These are phyloP conservation scores for Odontothrips loti DNA, from an alignment of 2,888 invertebrate species.

Conservation along the genomic window DNA sequence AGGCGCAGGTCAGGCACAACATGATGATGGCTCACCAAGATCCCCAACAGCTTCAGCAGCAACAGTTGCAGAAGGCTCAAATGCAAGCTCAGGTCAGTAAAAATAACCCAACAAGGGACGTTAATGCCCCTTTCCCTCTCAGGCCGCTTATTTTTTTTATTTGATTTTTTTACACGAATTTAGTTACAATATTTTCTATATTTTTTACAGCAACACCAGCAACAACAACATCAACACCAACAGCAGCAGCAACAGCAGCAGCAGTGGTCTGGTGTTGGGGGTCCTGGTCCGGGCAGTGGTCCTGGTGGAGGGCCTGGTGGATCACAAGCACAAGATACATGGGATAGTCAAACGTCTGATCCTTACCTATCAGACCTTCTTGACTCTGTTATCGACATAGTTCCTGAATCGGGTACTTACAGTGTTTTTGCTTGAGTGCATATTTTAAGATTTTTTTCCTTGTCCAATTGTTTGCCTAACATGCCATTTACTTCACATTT, in stretches of 20 bases:
- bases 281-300: constrained; percentile 48
- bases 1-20: not conserved
- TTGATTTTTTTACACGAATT: constrained; percentile 4
- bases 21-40: constrained; percentile 10
- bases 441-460: not conserved
- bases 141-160: not conserved
- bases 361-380: constrained; percentile 75
- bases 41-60: constrained; percentile 36
- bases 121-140: not conserved
- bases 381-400: constrained; percentile 79
- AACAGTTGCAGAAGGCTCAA: constrained; percentile 36
- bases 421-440: not conserved
- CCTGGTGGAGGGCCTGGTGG: constrained; percentile 44
- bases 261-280: constrained; percentile 46
- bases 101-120: not conserved
- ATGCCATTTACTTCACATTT: not conserved
- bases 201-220: constrained; percentile 43
- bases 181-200: constrained; percentile 12
- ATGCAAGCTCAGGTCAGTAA: constrained; percentile 32
- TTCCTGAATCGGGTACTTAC: constrained; percentile 54
- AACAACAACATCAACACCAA: constrained; percentile 41
- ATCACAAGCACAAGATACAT: constrained; percentile 40
- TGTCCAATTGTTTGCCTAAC: not conserved
- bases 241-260: constrained; percentile 46
- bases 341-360: constrained; percentile 56